Evolutionary conservation across 1,140 invertebrate species (phyloP).

Genomic region (Ectropis grisescens): DNA sequence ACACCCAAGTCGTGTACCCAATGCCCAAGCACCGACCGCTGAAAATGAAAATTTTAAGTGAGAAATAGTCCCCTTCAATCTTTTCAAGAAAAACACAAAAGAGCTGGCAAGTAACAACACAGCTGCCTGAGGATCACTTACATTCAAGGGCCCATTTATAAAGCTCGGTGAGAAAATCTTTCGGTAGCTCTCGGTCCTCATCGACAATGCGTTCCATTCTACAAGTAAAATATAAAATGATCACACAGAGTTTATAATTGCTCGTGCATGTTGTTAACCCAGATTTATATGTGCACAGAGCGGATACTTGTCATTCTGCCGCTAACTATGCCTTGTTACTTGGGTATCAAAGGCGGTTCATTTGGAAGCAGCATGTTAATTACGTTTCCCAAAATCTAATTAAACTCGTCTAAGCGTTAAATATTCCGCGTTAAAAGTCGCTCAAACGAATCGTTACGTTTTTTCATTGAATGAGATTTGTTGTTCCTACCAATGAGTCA

Average conservation of each 20-base stretch:
- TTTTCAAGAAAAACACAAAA: conserved; percentile 8
- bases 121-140: conserved; percentile 64
- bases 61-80: conserved; percentile 6
- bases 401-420: conserved; percentile 10
- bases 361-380: conserved; percentile 2
- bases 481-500: conserved; percentile 52
- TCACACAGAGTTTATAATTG: not conserved
- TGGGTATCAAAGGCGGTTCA: conserved; percentile 2
- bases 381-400: conserved; percentile 4
- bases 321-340: conserved; percentile 1
- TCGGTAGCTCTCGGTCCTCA: conserved; percentile 77
- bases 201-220: conserved; percentile 80
- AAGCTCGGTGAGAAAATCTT: conserved; percentile 84
- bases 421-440: conserved; percentile 10
- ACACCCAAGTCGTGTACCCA: conserved; percentile 85
- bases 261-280: not conserved
- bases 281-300: not conserved
- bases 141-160: conserved; percentile 93
- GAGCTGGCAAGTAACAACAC: conserved; percentile 1
- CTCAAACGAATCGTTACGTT: conserved; percentile 33
- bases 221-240: conserved; percentile 29
- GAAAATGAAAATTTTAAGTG: conserved; percentile 12
- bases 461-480: conserved; percentile 49
- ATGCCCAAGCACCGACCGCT: conserved; percentile 85
- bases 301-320: not conserved